Base-by-base conservation (phyloP, 2,888 invertebrate genomes). In the Perdita meconis region DNA sequence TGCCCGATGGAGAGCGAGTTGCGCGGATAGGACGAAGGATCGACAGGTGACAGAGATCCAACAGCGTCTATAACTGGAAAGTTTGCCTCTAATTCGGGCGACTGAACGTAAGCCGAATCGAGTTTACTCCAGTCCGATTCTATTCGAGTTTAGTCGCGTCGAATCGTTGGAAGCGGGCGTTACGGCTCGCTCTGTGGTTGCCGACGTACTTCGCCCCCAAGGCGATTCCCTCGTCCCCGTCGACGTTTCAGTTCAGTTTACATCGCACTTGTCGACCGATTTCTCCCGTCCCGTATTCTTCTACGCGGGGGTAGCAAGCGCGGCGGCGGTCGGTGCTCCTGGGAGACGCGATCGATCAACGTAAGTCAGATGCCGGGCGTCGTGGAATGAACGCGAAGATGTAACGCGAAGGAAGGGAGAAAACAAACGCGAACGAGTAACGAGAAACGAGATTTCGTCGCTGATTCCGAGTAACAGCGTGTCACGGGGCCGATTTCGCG, bases 141-240 rank as follows among this genome's bases (percentile, higher is more conserved):
- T 57, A 50, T 68, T 68, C 73, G 68, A 63, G 57, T 50, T 61
- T 53, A 73, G 40, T 61, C 55, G 53, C 67, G 34, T 57, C 19
- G 57, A 68, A 67, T 50, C 69, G 64, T 61, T 80, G 78, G 65
- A 64, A 74, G 59, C 60, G 44, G 30, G 50, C 71, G 67, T 81
- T 61, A 74, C 64, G 47, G 24, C 60, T 65, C 69, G 30, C 30
- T 59, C 51, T 59, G 59, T 60, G 38, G 53, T 55, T 57, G 67
- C 59, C 42, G 50, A 44, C 71, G 44, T 57, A 61, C 30, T 61
- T 68, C 47, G 64, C 67, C 60, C 36, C 5, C 57, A n/a, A n/a
- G 72, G 73, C 74, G 66, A 67, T 66, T 74, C 72, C 77, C 71
- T 70, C 77, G 67, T 74, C 74, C 71, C 71, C 59, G n/a, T 53